Conservation (phyloP, 1,140 invertebrate genomes). For the Babylonia areolata region DNA sequence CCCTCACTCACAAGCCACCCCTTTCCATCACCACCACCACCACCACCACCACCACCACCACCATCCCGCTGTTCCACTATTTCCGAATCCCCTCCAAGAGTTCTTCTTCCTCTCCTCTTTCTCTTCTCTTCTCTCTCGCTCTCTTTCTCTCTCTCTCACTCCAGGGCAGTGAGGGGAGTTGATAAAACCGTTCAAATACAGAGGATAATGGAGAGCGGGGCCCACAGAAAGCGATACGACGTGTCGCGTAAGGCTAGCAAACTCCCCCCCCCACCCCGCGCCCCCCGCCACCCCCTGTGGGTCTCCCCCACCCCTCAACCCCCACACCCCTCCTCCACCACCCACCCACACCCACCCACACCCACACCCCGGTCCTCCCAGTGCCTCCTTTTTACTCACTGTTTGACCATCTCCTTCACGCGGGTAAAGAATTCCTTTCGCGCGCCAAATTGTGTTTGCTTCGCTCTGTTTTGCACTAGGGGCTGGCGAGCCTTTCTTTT, state of each 20-base stretch:
- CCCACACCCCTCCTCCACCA: not conserved
- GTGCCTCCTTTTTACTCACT: not conserved
- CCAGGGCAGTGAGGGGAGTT: not conserved
- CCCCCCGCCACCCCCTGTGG: not conserved
- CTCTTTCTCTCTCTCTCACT: not conserved
- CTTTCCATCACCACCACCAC: too few species aligned
- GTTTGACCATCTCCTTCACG: constrained; percentile 9
- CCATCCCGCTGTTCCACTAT: too few species aligned
- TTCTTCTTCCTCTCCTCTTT: not conserved
- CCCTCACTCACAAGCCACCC: too few species aligned
- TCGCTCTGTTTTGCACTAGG: not conserved
- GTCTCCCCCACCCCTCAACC: not conserved
- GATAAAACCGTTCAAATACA: not conserved
- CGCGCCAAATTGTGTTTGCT: not conserved
- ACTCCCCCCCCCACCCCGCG: not conserved
- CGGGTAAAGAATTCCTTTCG: not conserved
- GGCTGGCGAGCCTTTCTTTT: not conserved
- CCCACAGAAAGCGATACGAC: not conserved
- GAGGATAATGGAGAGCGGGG: not conserved
- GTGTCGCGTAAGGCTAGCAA: not conserved
- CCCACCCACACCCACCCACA: not conserved
- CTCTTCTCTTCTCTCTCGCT: not conserved
- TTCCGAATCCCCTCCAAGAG: too few species aligned
- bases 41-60: too few species aligned
- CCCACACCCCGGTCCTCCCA: not conserved